These are phyloP conservation scores for Dioctria linearis DNA, from an alignment of 2,888 invertebrate genomes.

Conservation along the genomic window DNA sequence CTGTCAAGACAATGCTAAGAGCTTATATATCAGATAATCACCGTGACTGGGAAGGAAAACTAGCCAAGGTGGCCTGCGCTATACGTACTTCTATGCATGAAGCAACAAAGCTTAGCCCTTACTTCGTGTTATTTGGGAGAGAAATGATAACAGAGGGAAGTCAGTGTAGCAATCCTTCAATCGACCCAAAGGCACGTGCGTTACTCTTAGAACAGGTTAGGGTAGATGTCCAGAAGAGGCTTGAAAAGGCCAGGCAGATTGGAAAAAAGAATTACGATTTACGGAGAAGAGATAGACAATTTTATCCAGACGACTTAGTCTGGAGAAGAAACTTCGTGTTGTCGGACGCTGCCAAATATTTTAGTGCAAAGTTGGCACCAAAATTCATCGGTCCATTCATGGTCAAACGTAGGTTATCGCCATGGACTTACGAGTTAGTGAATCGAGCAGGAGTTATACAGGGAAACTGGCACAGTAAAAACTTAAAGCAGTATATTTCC, in stretches of 20 bases:
- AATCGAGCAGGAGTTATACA: too few species aligned
- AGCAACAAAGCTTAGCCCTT: too few species aligned
- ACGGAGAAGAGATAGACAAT: not conserved
- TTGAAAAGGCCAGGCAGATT: not conserved
- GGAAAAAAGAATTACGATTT: not conserved
- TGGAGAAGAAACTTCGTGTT: not conserved
- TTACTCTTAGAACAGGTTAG: not conserved
- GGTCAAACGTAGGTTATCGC: too few species aligned
- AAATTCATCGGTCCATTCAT: not conserved
- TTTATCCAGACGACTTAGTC: not conserved
- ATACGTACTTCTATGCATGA: too few species aligned
- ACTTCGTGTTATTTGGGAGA: not conserved
- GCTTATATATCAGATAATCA: too few species aligned
- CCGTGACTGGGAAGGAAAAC: too few species aligned
- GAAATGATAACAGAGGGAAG: not conserved
- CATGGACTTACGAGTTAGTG: too few species aligned
- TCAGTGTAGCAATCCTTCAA: not conserved
- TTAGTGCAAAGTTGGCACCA: not conserved
- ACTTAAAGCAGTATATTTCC: too few species aligned
- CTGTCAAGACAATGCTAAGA: too few species aligned
- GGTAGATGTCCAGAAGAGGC: not conserved
- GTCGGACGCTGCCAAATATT: not conserved
- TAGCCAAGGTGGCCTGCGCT: too few species aligned
- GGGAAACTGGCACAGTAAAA: too few species aligned
- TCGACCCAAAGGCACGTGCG: not conserved